Conservation (phyloP, 2,113 vertebrate species). For the Triplophysa rosa region DNA sequence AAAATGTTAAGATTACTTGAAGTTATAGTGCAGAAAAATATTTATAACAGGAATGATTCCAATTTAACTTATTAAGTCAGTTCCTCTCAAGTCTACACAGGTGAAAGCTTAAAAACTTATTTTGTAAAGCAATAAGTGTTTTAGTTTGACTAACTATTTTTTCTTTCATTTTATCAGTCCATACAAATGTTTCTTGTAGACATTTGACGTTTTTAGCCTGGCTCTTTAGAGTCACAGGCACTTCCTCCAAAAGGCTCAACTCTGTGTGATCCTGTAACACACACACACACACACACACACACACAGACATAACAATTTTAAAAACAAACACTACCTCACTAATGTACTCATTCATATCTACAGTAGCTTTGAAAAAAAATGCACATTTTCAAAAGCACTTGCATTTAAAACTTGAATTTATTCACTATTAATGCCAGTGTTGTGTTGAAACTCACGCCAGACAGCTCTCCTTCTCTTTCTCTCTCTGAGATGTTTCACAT, state of each 20-base stretch:
- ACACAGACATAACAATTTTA: neutral
- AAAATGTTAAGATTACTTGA: neutral
- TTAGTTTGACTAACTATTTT: neutral
- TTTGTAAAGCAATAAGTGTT: too few species aligned
- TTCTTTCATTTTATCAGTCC: neutral
- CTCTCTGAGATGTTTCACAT: constrained; percentile 60
- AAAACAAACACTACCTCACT: constrained; percentile 24
- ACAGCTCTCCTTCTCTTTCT: constrained; percentile 69
- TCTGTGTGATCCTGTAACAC: constrained; percentile 67
- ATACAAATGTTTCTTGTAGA: too few species aligned
- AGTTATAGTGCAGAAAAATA: neutral
- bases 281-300: neutral
- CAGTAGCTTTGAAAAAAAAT: too few species aligned
- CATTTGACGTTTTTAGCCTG: constrained; percentile 53
- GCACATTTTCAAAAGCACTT: neutral
- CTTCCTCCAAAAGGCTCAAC: constrained; percentile 71
- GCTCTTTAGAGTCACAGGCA: constrained; percentile 62
- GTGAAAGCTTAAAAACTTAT: too few species aligned
- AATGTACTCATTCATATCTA: neutral
- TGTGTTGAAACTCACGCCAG: constrained; percentile 66
- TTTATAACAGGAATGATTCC: too few species aligned
- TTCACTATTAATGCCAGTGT: neutral
- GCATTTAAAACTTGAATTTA: neutral
- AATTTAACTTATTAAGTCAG: too few species aligned
- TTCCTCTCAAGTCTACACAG: too few species aligned